phyloP scores from a whole-genome alignment of 2,113 vertebrate species.

The Lepus americanus region DNA sequence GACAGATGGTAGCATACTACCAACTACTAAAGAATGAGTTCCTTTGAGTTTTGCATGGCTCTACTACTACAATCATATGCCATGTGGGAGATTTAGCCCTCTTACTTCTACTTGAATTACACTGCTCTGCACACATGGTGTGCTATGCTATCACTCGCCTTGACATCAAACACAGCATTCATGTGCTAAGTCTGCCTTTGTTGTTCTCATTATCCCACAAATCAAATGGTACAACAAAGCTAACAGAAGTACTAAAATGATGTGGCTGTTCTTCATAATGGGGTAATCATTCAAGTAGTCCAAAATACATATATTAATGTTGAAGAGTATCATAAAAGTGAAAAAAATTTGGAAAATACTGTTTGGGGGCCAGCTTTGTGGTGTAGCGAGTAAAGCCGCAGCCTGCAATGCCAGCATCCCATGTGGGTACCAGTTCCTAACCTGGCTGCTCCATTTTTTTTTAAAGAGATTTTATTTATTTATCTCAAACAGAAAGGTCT shows the following conservation, averaged over 20 bases:
- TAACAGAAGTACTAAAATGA: constrained; percentile 10
- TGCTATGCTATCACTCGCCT: constrained; percentile 1
- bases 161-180: constrained; percentile 6
- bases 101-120: constrained; percentile 37
- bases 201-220: constrained; percentile 59
- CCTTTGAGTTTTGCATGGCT: constrained; percentile 26
- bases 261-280: not conserved
- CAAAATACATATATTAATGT: constrained; percentile 19
- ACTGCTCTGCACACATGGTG: not conserved
- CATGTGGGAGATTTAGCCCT: constrained; percentile 14
- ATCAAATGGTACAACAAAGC: constrained; percentile 35
- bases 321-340: constrained; percentile 20
- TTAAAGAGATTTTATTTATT: too few species aligned
- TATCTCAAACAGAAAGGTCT: too few species aligned
- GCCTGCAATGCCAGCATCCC: too few species aligned
- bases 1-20: constrained; percentile 50
- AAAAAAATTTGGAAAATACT: not conserved
- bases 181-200: not conserved
- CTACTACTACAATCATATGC: not conserved
- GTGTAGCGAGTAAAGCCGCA: too few species aligned
- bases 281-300: not conserved
- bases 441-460: too few species aligned
- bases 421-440: too few species aligned
- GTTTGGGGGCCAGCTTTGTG: too few species aligned
- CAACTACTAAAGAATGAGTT: constrained; percentile 24